Base-by-base conservation (phyloP, 2,113 vertebrate genomes). In the Sander lucioperca region DNA sequence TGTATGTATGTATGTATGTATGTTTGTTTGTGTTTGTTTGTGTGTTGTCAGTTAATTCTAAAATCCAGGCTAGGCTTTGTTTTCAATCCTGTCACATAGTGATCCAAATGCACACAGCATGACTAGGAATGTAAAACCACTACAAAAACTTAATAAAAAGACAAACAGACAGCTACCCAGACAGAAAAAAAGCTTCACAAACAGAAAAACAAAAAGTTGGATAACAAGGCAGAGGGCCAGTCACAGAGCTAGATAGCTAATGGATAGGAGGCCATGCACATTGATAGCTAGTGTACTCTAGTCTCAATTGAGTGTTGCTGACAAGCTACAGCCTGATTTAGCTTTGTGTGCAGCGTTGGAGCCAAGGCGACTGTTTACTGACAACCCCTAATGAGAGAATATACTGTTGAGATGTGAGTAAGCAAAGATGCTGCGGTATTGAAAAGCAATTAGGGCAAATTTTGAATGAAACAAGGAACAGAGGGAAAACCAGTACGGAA, bases 381-480 rank as follows among this genome's bases (percentile, higher is more conserved):
- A 90, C 79, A 43, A 79, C 53, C 54, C 50, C 70, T 91, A 89
- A 91, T 83, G 81, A 90, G 65, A 80, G 74, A 89, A 89, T 85
- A 84, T 83, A 79, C 79, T 86, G 74, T 79, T 77, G 80, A 86
- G 82, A 91, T 86, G 87, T 82, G 84, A 86, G 74, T 89, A 92
- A 89, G 86, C 86, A 90, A 87, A 91, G 85, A 86, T 72, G 70
- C 56, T 47, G 81, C 6, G 33, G 74, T 83, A 86, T 89, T 86
- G 89, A 91, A 91, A 89, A 91, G 75, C 75, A 73, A 92, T 94
- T 90, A 93, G 83, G 27, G 62, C 11, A 73, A 51, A 88, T 63
- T 70, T 54, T 81, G 81, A 62, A 84, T 79, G 79, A 89, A 87
- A 85, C 74, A 62, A 82, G 68, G 45, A 74, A 56, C 30, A 74